Conservation (phyloP, 2,113 vertebrate species). For the Anseranas semipalmata region DNA sequence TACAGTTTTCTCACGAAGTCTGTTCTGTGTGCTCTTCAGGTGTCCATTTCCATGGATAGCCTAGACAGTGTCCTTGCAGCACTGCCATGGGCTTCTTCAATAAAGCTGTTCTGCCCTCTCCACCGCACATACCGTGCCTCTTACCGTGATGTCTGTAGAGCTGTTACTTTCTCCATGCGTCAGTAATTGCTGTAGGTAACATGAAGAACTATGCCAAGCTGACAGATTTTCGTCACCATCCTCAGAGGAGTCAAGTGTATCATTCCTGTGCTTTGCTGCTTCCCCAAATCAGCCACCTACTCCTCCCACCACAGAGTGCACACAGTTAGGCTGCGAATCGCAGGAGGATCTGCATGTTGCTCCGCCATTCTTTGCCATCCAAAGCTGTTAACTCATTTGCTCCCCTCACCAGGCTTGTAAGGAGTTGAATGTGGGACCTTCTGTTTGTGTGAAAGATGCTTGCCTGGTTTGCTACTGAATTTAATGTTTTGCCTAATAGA, state of each 20-base stretch:
- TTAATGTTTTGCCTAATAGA: not conserved
- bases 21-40: not conserved
- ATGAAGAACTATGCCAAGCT: slow-evolving; percentile 47
- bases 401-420: not conserved
- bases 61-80: not conserved
- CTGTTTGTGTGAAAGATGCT: not conserved
- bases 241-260: slow-evolving; percentile 52
- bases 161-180: not conserved
- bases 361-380: slow-evolving; percentile 8
- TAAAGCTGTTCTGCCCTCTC: not conserved
- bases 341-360: slow-evolving; percentile 24
- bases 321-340: not conserved
- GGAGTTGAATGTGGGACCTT: not conserved
- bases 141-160: not conserved
- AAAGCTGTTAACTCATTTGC: slow-evolving; percentile 15
- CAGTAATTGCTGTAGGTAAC: slow-evolving; percentile 44
- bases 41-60: not conserved
- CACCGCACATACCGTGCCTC: fast-evolving
- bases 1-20: not conserved
- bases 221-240: slow-evolving; percentile 62
- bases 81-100: not conserved
- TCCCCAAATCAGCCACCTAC: slow-evolving; percentile 59
- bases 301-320: slow-evolving; percentile 54
- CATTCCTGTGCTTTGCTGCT: slow-evolving; percentile 42
- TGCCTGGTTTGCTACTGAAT: not conserved